Evolutionary conservation across 2,113 vertebrate genomes (phyloP), one percentile per base, ranked within the genome.

Genomic region (Clarias gariepinus): DNA sequence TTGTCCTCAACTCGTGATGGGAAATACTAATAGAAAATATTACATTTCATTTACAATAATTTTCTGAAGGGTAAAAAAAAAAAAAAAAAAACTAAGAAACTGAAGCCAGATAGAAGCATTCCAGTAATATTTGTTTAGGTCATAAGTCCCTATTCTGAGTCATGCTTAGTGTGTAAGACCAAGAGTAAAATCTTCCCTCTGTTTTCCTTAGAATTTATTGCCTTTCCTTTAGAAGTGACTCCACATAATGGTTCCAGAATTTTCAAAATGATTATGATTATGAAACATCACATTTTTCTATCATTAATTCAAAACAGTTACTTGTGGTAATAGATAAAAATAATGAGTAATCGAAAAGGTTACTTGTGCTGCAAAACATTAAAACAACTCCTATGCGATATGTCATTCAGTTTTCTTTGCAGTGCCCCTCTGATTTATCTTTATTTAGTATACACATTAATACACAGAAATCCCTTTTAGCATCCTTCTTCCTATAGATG

Each of bases 141-240:
- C 41, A 15, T 15, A 76, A n/a, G 47, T 77, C n/a, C 76, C 52
- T 78, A 9, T 57, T 78, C 76, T 78, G 76, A 78, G 25, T 78
- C 76, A 78, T 78, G n/a, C 8, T 18, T 78, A 19, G n/a, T 53
- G 57, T 18, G 53, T 28, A 78, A 30, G 58, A 30, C 52, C 53
- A 55, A 33, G 21, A 79, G 15, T 2, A 30, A 79, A 33, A 53
- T 18, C 74, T n/a, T 77, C 47, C 47, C 25, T 55, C 25, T 2
- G 0, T 18, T 77, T 77, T 55, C 74, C 25, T 55, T 12, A 55
- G 47, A 28, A 77, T 28, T n/a, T 28, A 16, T 57, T 25, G 23
- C 13, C 53, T 28, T 18, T 18, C 1, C 15, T 5, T 52, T 41
- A 74, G 71, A 21, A 4, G 9, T 76, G 41, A 76, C 21, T 52